Evolutionary conservation across 2,797 vertebrate genomes (phyloP), one percentile per base, ranked within the genome.

Genomic region (Synanceia verrucosa): DNA sequence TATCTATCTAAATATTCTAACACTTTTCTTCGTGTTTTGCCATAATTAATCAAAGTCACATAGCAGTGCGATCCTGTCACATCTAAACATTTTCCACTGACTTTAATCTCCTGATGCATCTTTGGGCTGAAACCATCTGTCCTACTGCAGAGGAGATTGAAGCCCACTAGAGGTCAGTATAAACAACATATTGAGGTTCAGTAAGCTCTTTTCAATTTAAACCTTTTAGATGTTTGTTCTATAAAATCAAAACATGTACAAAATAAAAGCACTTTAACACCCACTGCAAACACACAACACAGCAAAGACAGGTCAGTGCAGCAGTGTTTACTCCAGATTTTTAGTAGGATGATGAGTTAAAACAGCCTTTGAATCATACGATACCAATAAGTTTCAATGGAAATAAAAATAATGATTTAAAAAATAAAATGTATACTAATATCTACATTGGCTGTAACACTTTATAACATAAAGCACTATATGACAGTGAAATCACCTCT

Each of bases 201-300:
- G 6, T 29, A 2, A 58, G 0, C 9, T 31, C 3, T 48, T 70
- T 53, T 12, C 0, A 1, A 44, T 65, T 31, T 8, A 24, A 41
- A 21, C 31, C 19, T 26, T 44, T 37, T n/a, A 18, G 3, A 56
- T 5, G 0, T 31, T 51, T 37, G 23, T 33, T 6, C 28, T 60
- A 28, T 41, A 50, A 71, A 66, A 63, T 28, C 5, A 50, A 67
- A 6, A 26, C 34, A 41, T 24, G 2, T 11, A 8, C 1, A 26
- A n/a, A 52, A 29, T 13, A 14, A 56, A 44, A 36, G 24, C 26
- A 9, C 24, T 9, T 39, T 23, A 2, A 46, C 21, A 6, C n/a
- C 29, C 58, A 79, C 57, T 48, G 62, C 60, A 80, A 58, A 76
- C 39, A 70, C 60, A 63, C 10, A 1, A 9, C 68, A 76, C n/a